Conservation (phyloP, 2,888 invertebrate genomes). For the Ophonus ardosiacus region DNA sequence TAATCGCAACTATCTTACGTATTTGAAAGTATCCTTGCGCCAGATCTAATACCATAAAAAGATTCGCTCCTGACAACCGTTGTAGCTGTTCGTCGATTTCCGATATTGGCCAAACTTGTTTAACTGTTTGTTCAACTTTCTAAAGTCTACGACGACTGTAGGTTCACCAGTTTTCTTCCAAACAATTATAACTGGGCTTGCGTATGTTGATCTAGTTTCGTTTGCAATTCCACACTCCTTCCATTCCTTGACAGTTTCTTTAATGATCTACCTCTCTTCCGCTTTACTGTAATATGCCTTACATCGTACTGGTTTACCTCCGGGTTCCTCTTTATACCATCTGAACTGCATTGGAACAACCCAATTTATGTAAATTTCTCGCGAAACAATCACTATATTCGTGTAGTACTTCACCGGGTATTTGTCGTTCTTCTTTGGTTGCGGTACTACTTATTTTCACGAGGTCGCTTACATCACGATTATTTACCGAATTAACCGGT, state of each 20-base stretch:
- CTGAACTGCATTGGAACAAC: too few relatives aligned
- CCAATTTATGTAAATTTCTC: too few relatives aligned
- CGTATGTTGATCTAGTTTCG: slow-evolving; percentile 67
- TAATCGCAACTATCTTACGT: slow-evolving; percentile 11
- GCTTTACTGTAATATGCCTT: slow-evolving; percentile 61
- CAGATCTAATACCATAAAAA: slow-evolving; percentile 62
- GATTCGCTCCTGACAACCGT: slow-evolving; percentile 53
- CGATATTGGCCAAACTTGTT: slow-evolving; percentile 65
- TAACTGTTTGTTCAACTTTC: slow-evolving; percentile 65
- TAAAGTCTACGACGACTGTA: slow-evolving; percentile 66
- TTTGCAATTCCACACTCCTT: slow-evolving; percentile 65
- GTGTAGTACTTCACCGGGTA: neutral
- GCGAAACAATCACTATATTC: too few relatives aligned
- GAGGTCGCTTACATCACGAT: neutral
- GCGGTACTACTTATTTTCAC: neutral
- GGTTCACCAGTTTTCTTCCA: slow-evolving; percentile 65
- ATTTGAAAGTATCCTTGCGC: slow-evolving; percentile 61
- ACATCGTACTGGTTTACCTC: slow-evolving; percentile 37
- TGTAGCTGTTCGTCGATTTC: slow-evolving; percentile 66
- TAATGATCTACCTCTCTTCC: slow-evolving; percentile 55
- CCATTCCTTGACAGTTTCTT: slow-evolving; percentile 65
- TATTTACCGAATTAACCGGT: neutral
- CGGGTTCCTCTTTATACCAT: neutral
- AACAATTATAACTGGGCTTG: slow-evolving; percentile 66
- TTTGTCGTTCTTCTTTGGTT: neutral